These are phyloP conservation scores for Acanthurus leucopareius DNA, from an alignment of 2,797 vertebrate species.

Conservation along the genomic window DNA sequence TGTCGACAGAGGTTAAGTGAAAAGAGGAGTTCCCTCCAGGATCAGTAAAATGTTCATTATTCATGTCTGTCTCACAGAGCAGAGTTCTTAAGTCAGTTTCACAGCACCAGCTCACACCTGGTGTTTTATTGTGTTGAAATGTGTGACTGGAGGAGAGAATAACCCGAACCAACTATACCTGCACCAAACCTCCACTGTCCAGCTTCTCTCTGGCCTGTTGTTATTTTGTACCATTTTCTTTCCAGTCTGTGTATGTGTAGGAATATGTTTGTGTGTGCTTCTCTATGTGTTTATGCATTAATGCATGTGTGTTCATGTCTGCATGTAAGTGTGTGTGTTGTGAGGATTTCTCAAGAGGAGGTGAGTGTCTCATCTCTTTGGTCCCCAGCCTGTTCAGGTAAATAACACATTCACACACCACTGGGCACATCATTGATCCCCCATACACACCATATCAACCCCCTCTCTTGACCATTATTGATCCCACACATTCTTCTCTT, in stretches of 20 bases:
- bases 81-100: background rate
- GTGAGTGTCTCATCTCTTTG: slow-evolving; percentile 42
- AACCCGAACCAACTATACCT: background rate
- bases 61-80: slow-evolving; percentile 1
- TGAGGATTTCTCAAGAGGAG: slow-evolving; percentile 43
- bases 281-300: background rate
- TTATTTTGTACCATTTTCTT: background rate
- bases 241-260: background rate
- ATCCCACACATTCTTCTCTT: slow-evolving; percentile 31
- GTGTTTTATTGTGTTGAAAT: background rate
- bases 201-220: background rate
- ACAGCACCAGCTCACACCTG: background rate
- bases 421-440: slow-evolving; percentile 51
- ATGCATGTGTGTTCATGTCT: slow-evolving; percentile 21
- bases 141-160: background rate
- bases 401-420: slow-evolving; percentile 70
- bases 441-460: slow-evolving; percentile 21
- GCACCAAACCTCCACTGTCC: background rate
- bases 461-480: slow-evolving; percentile 42
- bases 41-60: slow-evolving; percentile 34
- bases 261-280: background rate
- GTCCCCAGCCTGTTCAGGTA: slow-evolving; percentile 62
- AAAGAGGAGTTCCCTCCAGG: slow-evolving; percentile 16
- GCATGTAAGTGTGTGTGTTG: slow-evolving; percentile 27
- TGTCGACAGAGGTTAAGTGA: slow-evolving; percentile 35